These are phyloP conservation scores for Odontamblyopus lacepedii DNA, from an alignment of 2,797 vertebrate species.

Conservation along the genomic window DNA sequence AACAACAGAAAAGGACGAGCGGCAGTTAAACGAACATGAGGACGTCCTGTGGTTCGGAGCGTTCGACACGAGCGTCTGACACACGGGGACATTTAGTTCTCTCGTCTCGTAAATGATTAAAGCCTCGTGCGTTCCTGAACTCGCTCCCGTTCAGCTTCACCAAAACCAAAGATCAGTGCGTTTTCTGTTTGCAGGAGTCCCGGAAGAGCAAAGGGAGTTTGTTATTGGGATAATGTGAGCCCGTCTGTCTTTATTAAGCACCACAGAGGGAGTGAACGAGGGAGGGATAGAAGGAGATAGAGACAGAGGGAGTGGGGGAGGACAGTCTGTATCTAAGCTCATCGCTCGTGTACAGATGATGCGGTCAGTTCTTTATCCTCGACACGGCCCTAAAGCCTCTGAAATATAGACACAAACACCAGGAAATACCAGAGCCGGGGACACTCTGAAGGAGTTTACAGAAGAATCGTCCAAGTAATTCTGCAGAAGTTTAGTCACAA, in stretches of 20 bases:
- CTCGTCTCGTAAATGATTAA: no score
- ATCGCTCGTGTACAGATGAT: constrained; percentile 46
- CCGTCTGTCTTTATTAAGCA: constrained; percentile 26
- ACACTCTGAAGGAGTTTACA: neutral
- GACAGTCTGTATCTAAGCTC: constrained; percentile 38
- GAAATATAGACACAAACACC: constrained; percentile 3
- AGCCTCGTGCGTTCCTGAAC: no score
- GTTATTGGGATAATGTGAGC: no score
- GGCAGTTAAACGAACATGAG: no score
- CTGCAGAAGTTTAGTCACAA: neutral
- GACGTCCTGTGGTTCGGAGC: no score
- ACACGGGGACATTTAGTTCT: no score
- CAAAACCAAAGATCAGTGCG: neutral
- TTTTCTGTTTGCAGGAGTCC: neutral
- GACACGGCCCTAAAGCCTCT: constrained; percentile 8
- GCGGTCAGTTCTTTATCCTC: constrained; percentile 41
- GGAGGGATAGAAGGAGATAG: neutral
- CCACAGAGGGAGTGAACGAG: no score
- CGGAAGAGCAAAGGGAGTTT: no score
- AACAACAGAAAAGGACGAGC: no score
- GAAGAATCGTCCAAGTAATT: neutral
- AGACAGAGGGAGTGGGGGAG: constrained; percentile 32
- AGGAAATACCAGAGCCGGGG: neutral
- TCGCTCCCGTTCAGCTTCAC: no score
- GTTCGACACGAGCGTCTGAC: no score